Conservation (phyloP, 2,113 vertebrate species). For the Brachypteracias leptosomus region DNA sequence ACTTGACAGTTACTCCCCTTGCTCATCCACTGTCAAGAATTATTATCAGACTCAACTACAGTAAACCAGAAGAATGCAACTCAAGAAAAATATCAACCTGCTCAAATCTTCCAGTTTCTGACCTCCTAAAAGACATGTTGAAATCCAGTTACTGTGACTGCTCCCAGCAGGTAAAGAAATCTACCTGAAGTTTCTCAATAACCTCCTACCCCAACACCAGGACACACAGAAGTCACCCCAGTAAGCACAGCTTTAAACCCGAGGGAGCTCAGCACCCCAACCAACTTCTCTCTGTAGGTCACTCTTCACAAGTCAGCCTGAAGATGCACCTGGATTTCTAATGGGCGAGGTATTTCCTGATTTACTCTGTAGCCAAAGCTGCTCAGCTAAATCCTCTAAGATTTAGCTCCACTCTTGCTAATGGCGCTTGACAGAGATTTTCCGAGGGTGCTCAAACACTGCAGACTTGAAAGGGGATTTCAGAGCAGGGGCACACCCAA, state of each 20-base stretch:
- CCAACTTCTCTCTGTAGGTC: background rate
- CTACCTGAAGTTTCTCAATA: background rate
- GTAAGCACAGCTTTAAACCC: background rate
- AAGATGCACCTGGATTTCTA: background rate
- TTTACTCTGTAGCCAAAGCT: conserved; percentile 39
- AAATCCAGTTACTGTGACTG: background rate
- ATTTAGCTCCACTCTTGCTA: conserved; percentile 32
- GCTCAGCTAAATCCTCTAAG: conserved; percentile 48
- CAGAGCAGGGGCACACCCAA: background rate
- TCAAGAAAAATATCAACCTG: background rate
- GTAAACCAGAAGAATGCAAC: background rate
- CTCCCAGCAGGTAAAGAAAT: background rate
- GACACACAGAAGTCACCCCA: background rate
- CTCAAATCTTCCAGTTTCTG: background rate
- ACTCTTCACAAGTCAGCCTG: background rate
- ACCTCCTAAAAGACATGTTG: background rate
- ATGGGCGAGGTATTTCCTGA: background rate
- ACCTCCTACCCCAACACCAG: background rate
- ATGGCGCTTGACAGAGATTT: conserved; percentile 51
- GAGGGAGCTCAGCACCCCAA: background rate
- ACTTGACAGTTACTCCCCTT: background rate
- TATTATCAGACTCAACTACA: background rate
- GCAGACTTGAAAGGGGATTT: conserved; percentile 45
- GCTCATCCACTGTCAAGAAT: background rate
- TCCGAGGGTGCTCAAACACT: background rate